These are phyloP conservation scores for Otolemur garnettii DNA, from an alignment of 2,113 vertebrate species.

Conservation along the genomic window DNA sequence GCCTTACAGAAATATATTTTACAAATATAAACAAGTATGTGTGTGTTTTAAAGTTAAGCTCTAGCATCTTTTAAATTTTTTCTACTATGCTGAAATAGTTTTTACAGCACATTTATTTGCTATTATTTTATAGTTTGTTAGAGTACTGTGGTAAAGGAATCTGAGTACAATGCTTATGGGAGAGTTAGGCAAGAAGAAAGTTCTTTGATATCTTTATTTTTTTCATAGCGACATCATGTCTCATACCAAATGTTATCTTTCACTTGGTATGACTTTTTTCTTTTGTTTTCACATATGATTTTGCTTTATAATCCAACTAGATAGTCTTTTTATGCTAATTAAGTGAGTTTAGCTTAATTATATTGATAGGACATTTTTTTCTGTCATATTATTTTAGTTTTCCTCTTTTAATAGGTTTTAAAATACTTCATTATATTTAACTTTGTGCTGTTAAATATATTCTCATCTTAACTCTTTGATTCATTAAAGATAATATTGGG, in stretches of 20 bases:
- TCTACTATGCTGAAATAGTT: neutral
- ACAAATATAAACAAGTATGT: neutral
- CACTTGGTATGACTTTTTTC: neutral
- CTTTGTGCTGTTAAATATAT: neutral
- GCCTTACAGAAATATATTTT: neutral
- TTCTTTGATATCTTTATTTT: neutral
- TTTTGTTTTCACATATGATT: constrained; percentile 37
- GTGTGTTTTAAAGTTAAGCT: neutral
- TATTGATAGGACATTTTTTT: neutral
- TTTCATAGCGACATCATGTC: neutral
- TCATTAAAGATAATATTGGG: neutral
- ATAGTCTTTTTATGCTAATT: neutral
- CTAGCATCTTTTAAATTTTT: neutral
- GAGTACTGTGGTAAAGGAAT: neutral
- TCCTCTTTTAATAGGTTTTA: neutral
- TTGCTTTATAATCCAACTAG: constrained; percentile 44
- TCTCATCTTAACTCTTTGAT: constrained; percentile 14
- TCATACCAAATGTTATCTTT: neutral
- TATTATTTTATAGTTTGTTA: neutral
- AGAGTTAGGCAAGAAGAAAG: neutral
- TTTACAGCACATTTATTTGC: neutral
- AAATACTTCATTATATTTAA: neutral
- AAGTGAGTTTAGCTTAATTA: neutral
- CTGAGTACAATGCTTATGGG: neutral
- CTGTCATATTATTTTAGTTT: neutral